A percentile compares a stretch with the other conserved stretches of the same genome.
Evolutionary conservation across 2,113 vertebrate genomes (phyloP).

Genomic region (Tautogolabrus adspersus): DNA sequence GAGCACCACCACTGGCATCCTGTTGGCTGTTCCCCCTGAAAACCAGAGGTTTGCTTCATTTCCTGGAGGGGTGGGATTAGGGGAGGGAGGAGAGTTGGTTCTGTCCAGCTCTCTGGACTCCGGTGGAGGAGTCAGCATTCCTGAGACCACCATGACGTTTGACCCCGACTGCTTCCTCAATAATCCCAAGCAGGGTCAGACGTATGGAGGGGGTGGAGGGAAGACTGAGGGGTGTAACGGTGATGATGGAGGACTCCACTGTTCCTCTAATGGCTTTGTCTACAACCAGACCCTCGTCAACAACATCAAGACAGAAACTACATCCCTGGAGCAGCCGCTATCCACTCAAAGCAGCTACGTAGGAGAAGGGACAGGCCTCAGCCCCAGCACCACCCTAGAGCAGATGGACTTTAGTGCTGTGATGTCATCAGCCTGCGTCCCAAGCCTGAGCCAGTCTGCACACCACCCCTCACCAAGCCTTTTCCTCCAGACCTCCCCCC

Average conservation of each 20-base stretch:
- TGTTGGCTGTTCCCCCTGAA: conserved; percentile 93
- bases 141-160: conserved; percentile 96
- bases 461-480: conserved; percentile 95
- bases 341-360: conserved; percentile 87
- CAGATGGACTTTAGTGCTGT: conserved; percentile 99
- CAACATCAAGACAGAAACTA: conserved; percentile 95
- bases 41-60: conserved; percentile 97
- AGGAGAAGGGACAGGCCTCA: conserved; percentile 88
- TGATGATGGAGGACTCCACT: conserved; percentile 70
- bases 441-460: conserved; percentile 86
- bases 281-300: conserved; percentile 90
- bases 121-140: conserved; percentile 89
- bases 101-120: conserved; percentile 94
- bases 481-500: conserved; percentile 93
- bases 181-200: conserved; percentile 99
- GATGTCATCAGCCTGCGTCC: conserved; percentile 87
- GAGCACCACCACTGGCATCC: conserved; percentile 87
- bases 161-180: conserved; percentile 99
- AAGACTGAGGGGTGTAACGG: conserved; percentile 75
- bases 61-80: conserved; percentile 87
- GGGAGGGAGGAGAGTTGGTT: conserved; percentile 89
- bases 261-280: conserved; percentile 85
- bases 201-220: conserved; percentile 92
- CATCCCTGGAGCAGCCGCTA: conserved; percentile 92
- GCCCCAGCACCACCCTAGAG: conserved; percentile 97